A percentile compares a stretch with the other conserved stretches of the same genome.
Evolutionary conservation across 2,113 vertebrate genomes (phyloP).

Genomic region (Rhabdornis inornatus): DNA sequence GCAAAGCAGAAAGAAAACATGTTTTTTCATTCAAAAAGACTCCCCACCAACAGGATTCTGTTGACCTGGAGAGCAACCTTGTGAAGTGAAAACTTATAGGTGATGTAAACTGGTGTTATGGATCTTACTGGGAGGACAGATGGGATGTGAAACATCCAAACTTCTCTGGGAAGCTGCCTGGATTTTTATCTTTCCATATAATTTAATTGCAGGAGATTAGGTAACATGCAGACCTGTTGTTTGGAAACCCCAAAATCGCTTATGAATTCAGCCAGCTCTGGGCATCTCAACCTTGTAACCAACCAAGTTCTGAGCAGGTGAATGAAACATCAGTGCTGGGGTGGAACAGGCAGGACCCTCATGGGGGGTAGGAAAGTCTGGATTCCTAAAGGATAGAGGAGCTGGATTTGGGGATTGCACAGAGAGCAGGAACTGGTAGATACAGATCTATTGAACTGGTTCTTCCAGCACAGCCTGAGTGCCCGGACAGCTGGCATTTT

Average conservation of each 20-base stretch:
- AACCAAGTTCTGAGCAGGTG: background rate
- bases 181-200: background rate
- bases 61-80: background rate
- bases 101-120: background rate
- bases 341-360: background rate
- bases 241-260: background rate
- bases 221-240: background rate
- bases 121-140: background rate
- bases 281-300: background rate
- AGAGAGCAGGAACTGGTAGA: background rate
- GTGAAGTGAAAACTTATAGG: background rate
- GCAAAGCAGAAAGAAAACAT: background rate
- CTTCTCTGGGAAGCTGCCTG: background rate
- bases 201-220: background rate
- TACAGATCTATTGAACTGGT: conserved; percentile 40
- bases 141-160: background rate
- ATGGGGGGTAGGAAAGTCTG: background rate
- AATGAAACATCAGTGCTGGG: background rate
- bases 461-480: conserved; percentile 48
- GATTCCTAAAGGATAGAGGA: background rate
- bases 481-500: conserved; percentile 1
- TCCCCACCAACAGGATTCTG: background rate
- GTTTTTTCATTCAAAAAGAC: background rate
- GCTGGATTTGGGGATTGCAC: background rate
- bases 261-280: background rate